Base-by-base conservation (phyloP, 30 jellyfish, hydroid and myxozoan genomes). In the Nemopilema nomurai region DNA sequence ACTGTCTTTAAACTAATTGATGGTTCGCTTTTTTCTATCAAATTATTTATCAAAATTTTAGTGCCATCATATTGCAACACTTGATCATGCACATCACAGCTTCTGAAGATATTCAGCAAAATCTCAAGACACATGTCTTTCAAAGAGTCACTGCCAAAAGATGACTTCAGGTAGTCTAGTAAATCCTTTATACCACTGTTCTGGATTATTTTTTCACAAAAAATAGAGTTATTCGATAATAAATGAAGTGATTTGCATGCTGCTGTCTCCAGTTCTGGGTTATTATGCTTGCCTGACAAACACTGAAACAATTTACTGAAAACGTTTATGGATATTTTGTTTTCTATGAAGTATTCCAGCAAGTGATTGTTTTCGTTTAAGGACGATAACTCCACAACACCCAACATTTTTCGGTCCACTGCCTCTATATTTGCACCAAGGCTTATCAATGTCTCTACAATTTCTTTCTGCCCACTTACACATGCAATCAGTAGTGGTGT, bases 401-500 rank as follows among this genome's bases (percentile, higher is more conserved):
- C 93, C 4, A 67, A 67, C 88, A 74, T 67, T 30, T 74, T 75
- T 18, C 84, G 49, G 51, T 85, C 93, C 27, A 41, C 18, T 63
- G 93, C 93, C 1, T 26, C 49, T 49, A 75, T 28, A 65, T 75
- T 75, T 13, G 93, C 93, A 26, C 93, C 93, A n/a, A 74, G 88
- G 62, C 74, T 88, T 33, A 85, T 31, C 79, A 85, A 69, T 0
- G 78, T 70, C 49, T 85, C 93, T 1, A 85, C 83, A 0, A 80
- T 67, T 22, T 85, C 88, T 30, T 31, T 51, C 20, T 85, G 80
- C 0, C 93, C 93, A 50, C 93, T 76, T 1, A 67, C 25, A 26
- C 93, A 85, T 21, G 93, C 93, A 13, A 72, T 76, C 31, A 85
- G 68, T 1, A 85, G 50, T 0, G 93, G 93, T 25, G 93, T 85